These are phyloP conservation scores for Actinia equina DNA, from an alignment of 64 coral and sea anemone species.

Conservation along the genomic window DNA sequence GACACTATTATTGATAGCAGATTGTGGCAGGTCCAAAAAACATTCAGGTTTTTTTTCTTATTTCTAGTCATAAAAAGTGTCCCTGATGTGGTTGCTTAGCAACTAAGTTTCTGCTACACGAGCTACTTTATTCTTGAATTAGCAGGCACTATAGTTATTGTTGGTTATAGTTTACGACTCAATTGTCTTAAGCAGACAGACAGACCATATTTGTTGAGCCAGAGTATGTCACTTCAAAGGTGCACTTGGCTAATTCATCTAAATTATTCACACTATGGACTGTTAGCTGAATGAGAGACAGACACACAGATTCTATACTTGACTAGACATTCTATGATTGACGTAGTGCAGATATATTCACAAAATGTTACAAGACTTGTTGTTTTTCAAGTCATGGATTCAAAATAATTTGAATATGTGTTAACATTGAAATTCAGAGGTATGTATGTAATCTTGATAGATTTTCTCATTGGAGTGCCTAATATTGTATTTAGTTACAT, in stretches of 20 bases:
- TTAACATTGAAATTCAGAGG: constrained; percentile 13
- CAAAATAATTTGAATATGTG: constrained; percentile 23
- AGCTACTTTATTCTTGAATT: neutral
- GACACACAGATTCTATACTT: neutral
- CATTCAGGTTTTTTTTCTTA: too few species aligned
- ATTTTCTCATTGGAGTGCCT: neutral
- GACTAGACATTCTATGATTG: neutral
- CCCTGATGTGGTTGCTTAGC: neutral
- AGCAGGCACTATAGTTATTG: neutral
- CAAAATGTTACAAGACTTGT: constrained; percentile 17
- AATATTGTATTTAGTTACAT: neutral
- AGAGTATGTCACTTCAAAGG: neutral
- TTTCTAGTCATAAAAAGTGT: neutral
- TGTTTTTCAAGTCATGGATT: neutral
- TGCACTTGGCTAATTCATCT: neutral
- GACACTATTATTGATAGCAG: neutral
- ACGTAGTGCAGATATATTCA: constrained; percentile 21
- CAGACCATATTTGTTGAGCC: neutral
- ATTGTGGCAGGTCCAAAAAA: too few species aligned
- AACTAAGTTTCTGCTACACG: neutral
- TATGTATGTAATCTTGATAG: neutral
- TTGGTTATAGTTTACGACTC: too few species aligned
- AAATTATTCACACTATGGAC: constrained; percentile 10
- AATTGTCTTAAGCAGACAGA: neutral
- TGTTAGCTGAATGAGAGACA: neutral